Conservation (phyloP, 2,113 vertebrate species). For the Pelodiscus sinensis region DNA sequence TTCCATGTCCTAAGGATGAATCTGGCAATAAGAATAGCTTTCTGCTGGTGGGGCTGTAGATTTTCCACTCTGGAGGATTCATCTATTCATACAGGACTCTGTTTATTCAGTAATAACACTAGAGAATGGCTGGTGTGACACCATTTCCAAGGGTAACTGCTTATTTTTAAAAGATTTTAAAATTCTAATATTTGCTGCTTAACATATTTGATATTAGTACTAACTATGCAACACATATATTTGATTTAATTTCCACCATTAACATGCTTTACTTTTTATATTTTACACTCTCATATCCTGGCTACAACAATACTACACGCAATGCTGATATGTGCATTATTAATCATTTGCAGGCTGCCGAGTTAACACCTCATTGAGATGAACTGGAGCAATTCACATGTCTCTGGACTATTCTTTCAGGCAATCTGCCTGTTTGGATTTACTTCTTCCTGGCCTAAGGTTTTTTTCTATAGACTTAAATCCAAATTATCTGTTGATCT, state of each 20-base stretch:
- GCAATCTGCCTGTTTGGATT: background rate
- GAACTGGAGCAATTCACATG: background rate
- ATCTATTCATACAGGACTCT: background rate
- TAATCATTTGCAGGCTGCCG: background rate
- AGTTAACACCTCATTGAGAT: background rate
- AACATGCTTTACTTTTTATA: rapidly evolving
- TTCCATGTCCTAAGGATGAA: rapidly evolving
- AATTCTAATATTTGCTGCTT: rapidly evolving
- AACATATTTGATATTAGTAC: rapidly evolving
- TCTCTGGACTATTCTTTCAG: background rate
- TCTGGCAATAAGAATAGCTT: background rate
- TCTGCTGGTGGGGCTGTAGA: rapidly evolving
- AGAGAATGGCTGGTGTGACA: background rate
- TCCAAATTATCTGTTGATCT: background rate
- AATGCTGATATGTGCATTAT: rapidly evolving
- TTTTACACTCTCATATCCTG: rapidly evolving
- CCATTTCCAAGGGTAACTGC: rapidly evolving
- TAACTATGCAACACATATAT: rapidly evolving
- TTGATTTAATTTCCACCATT: background rate
- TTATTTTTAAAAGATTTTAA: background rate
- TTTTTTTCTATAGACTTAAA: rapidly evolving
- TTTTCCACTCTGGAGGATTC: rapidly evolving
- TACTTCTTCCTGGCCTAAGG: rapidly evolving
- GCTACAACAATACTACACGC: background rate
- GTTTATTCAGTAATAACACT: rapidly evolving